Base-by-base conservation (phyloP, 2,888 invertebrate species). In the Octonoba sinensis region DNA sequence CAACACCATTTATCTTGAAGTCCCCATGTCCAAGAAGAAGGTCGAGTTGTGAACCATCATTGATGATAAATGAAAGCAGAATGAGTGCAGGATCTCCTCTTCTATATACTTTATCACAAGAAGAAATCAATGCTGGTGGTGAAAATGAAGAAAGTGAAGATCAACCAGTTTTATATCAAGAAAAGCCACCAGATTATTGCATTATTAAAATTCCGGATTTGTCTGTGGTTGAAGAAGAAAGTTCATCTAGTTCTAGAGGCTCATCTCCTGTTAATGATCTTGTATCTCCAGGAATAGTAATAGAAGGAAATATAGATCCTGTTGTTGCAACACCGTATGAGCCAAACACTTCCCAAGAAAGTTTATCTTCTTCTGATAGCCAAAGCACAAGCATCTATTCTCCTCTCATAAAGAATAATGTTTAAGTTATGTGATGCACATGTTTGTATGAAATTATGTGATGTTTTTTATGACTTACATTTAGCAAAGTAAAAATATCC, bases 381-480 rank as follows among this genome's bases (percentile, higher is more conserved):
- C 84, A 84, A 73, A 84, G 77, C 74, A 84, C 81, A 57, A 76
- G 62, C 16, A 84, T 81, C 59, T 72, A 67, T 56, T 76, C 84
- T 46, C 51, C 36, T 47, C 65, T 84, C 4, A 27, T 83, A 46
- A 67, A 62, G 44, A 59, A 59, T 66, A 57, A n/a, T n/a, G 49
- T 49, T 16, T 74, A 74, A 56, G 44, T 11, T 36, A 3, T 36
- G 36, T 3, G 8, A 8, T 8, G 36, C 8, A 8, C 36, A 36
- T 36, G 8, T 36, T 36, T 11, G 11, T 36, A 36, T 36, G 11
- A 36, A 36, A 36, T n/a, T n/a, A n/a, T 36, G 36, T 36, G 36
- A 36, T 36, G 36, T 36, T 36, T 36, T 36, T 36, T 1, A 36
- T 36, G 11, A 36, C 11, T 36, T 36, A 11, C 36, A 36, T 4